Conservation (phyloP, 1,140 invertebrate genomes). For the Streblospio benedicti region DNA sequence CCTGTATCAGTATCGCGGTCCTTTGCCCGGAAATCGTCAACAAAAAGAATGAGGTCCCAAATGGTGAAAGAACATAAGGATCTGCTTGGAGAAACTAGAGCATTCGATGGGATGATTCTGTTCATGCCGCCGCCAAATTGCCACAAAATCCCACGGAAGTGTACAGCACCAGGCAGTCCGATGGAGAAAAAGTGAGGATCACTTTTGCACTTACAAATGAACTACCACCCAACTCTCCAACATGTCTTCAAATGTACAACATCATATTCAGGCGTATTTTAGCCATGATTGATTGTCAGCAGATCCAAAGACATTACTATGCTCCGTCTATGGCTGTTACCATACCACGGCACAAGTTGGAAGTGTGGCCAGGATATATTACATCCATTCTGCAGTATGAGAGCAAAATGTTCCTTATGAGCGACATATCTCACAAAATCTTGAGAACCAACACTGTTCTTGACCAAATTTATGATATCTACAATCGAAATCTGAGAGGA, state of each 20-base stretch:
- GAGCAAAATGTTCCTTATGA: slow-evolving; percentile 70
- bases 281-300: slow-evolving; percentile 35
- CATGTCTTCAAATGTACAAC: slow-evolving; percentile 33
- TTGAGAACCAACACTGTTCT: slow-evolving; percentile 67
- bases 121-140: slow-evolving; percentile 29
- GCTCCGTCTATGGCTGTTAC: slow-evolving; percentile 55
- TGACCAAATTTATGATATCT: slow-evolving; percentile 58
- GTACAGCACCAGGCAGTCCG: slow-evolving; percentile 22
- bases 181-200: slow-evolving; percentile 26
- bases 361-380: slow-evolving; percentile 77
- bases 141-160: slow-evolving; percentile 29
- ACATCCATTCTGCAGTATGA: slow-evolving; percentile 74
- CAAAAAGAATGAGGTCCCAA: slow-evolving; percentile 53
- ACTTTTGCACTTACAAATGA: slow-evolving; percentile 33
- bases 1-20: slow-evolving; percentile 74
- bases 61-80: slow-evolving; percentile 54
- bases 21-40: slow-evolving; percentile 65
- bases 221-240: slow-evolving; percentile 26
- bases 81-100: slow-evolving; percentile 37
- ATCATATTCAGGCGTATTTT: slow-evolving; percentile 36
- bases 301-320: slow-evolving; percentile 70
- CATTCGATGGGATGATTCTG: slow-evolving; percentile 39
- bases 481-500: slow-evolving; percentile 16
- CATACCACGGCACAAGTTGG: slow-evolving; percentile 51
- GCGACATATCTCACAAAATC: slow-evolving; percentile 75